Evolutionary conservation across 2,888 invertebrate genomes (phyloP), one percentile per base, ranked within the genome.

Genomic region (Erebia epiphron): DNA sequence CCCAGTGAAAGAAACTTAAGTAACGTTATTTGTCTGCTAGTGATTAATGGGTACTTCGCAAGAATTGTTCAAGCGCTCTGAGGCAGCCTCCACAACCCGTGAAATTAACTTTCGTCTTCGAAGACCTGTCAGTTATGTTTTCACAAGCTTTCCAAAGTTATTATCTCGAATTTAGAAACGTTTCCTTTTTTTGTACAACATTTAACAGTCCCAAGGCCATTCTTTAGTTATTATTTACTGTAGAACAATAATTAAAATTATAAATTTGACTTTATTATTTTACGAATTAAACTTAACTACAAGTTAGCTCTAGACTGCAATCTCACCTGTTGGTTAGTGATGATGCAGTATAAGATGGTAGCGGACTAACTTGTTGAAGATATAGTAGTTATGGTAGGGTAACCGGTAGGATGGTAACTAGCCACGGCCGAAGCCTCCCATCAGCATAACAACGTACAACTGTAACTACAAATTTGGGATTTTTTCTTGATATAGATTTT

Each of bases 51-150:
- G 9, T 46, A 49, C 58, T 9, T 67, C 58, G 13, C 67, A 14
- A 49, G 64, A 54, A 64, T 64, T 64, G 54, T 64, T 54, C 54
- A 26, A 63, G 63, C 63, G 64, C 86, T 87, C 88, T 87, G 84
- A 86, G 88, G 88, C 89, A 85, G 89, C 86, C 89, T 87, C 88
- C 91, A 89, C 86, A 86, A 85, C 81, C 91, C 91, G 92, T 92
- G 91, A 92, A 92, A 92, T 92, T 92, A 91, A 90, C 90, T 92
- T 91, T 90, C 87, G 85, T 85, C 85, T 86, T 82, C 83, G 82
- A 85, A 83, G 68, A 67, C 65, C 83, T 83, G 86, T 88, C 89
- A 88, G 85, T 89, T 88, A 67, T 86, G 85, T 87, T 88, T 87
- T 85, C 83, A 79, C 69, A 69, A 73, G 61, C 68, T 64, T 58